These are phyloP conservation scores for Zoanthus sociatus DNA, from an alignment of 92 coral and sea anemone species.

Conservation along the genomic window DNA sequence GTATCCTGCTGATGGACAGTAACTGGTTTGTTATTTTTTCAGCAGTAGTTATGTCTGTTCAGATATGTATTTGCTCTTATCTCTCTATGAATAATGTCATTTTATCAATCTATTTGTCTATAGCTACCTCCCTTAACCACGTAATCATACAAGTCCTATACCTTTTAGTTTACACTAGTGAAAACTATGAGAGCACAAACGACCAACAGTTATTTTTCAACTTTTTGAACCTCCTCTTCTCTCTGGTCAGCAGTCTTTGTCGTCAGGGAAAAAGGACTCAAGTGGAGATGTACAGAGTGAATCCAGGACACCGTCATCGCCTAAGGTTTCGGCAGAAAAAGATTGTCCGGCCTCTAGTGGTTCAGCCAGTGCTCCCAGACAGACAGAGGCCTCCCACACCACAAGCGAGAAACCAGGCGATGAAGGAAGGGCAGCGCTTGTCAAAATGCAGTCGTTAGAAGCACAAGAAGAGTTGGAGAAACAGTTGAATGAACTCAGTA, in stretches of 20 bases:
- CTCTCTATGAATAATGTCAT: too few relatives aligned
- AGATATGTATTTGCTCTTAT: too few relatives aligned
- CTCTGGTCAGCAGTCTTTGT: not conserved
- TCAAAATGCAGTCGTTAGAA: constrained; percentile 63
- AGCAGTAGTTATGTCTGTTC: too few relatives aligned
- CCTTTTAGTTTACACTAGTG: too few relatives aligned
- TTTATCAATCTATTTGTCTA: too few relatives aligned
- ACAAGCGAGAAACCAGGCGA: constrained; percentile 41
- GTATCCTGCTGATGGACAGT: too few relatives aligned
- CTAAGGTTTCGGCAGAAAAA: not conserved
- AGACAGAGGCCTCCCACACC: constrained; percentile 45
- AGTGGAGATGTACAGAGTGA: not conserved
- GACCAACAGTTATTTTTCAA: too few relatives aligned
- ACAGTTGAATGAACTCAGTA: constrained; percentile 77
- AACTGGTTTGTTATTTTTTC: too few relatives aligned
- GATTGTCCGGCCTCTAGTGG: not conserved
- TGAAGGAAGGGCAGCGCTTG: constrained; percentile 52
- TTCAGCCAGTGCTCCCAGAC: not conserved
- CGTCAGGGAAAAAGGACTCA: constrained; percentile 7
- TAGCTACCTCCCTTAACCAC: too few relatives aligned
- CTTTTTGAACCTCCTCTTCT: not conserved
- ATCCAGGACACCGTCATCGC: not conserved
- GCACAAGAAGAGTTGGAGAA: constrained; percentile 79
- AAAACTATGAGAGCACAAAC: too few relatives aligned
- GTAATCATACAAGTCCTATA: too few relatives aligned